Percentiles rank a stretch among this genome's conserved stretches.
These are phyloP conservation scores for Leuciscus waleckii DNA, from an alignment of 2,797 vertebrate genomes.

Conservation along the genomic window DNA sequence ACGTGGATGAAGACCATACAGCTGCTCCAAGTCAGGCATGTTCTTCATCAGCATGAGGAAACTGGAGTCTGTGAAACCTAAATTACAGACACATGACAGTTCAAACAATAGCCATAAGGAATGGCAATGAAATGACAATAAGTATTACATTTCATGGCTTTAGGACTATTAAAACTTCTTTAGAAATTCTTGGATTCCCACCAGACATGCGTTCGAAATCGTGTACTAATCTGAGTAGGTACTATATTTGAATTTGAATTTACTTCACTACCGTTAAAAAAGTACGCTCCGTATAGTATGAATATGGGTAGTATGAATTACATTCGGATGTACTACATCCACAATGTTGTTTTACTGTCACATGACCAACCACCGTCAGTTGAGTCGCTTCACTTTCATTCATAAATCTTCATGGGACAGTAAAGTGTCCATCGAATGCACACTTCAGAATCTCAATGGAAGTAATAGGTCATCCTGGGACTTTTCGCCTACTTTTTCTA, in stretches of 20 bases:
- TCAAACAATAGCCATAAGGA: not conserved
- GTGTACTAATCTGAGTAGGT: not conserved
- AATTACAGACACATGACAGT: conserved; percentile 19
- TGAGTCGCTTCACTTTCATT: not conserved
- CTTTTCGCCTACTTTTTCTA: not conserved
- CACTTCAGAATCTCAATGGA: not conserved
- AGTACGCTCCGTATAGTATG: not conserved
- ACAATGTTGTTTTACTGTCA: not conserved
- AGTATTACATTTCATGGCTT: not conserved
- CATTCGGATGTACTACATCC: not conserved
- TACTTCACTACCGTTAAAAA: not conserved
- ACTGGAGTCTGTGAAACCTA: conserved; percentile 97
- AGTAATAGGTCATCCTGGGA: not conserved
- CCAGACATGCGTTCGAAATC: not conserved
- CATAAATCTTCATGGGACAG: not conserved
- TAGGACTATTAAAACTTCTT: not conserved
- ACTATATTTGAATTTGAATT: not conserved
- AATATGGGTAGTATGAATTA: not conserved
- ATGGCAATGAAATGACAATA: not conserved
- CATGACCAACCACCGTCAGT: not conserved
- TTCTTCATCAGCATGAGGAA: conserved; percentile 95
- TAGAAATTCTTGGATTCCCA: not conserved
- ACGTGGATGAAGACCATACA: conserved; percentile 96
- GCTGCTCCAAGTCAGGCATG: conserved; percentile 97
- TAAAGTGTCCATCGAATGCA: too few relatives aligned